Conservation (phyloP, 1,140 invertebrate genomes). For the Rhagoletis zephyria region DNA sequence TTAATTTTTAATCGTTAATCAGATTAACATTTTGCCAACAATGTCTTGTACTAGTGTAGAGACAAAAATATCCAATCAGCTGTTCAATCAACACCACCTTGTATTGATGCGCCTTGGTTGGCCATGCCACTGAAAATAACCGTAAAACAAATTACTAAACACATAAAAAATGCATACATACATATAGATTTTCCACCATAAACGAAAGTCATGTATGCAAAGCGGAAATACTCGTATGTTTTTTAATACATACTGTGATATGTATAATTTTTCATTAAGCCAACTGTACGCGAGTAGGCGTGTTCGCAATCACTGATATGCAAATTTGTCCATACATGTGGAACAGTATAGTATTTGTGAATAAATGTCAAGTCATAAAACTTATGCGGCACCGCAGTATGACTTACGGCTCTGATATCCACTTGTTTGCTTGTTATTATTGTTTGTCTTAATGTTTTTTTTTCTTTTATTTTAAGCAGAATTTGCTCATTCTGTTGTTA, state of each 20-base stretch:
- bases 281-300: neutral
- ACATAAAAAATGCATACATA: neutral
- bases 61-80: too few relatives aligned
- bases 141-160: neutral
- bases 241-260: neutral
- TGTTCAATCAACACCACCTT: too few relatives aligned
- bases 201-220: neutral
- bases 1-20: too few relatives aligned
- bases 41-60: too few relatives aligned
- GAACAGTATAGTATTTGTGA: slow-evolving; percentile 14
- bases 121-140: neutral
- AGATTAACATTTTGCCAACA: too few relatives aligned
- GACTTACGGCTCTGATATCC: slow-evolving; percentile 4
- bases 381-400: slow-evolving; percentile 11
- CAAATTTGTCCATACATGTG: neutral
- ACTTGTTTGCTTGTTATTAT: neutral
- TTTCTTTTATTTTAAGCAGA: neutral
- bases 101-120: neutral
- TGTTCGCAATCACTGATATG: neutral
- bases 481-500: neutral
- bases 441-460: slow-evolving; percentile 15
- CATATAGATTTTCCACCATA: neutral
- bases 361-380: slow-evolving; percentile 38
- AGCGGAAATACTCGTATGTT: neutral
- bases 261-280: neutral